phyloP scores from a whole-genome alignment of 2,113 vertebrate species.

The Petaurus breviceps region DNA sequence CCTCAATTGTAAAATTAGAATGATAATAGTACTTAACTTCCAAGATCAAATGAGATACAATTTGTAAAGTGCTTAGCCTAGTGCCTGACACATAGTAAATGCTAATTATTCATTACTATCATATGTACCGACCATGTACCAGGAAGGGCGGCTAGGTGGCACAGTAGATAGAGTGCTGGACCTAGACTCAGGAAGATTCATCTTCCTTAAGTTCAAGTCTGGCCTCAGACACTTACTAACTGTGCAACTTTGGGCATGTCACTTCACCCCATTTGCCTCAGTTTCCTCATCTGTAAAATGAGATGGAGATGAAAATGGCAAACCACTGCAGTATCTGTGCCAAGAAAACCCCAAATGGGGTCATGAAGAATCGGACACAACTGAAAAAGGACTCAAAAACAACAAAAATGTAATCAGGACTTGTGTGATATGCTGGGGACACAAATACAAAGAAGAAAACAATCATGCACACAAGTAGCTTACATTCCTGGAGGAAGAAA shows the following conservation, averaged over 20 bases:
- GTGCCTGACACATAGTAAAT: too few species aligned
- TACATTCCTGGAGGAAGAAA: background rate
- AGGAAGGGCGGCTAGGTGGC: too few species aligned
- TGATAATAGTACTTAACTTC: too few species aligned
- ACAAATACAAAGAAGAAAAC: background rate
- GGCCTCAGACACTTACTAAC: background rate
- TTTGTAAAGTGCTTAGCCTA: too few species aligned
- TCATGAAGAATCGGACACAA: background rate
- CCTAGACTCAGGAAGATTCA: background rate
- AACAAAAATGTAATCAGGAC: background rate
- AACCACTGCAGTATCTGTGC: background rate
- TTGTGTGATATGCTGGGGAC: background rate
- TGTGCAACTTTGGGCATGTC: background rate
- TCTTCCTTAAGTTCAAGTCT: background rate
- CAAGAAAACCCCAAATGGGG: background rate
- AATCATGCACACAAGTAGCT: background rate
- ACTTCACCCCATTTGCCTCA: background rate
- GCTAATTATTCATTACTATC: too few species aligned
- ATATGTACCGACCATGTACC: too few species aligned
- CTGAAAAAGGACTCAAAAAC: background rate
- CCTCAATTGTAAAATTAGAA: too few species aligned
- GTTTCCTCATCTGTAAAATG: background rate
- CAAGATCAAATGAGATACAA: too few species aligned
- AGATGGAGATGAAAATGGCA: background rate
- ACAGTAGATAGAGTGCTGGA: background rate